Evolutionary conservation across 2,888 invertebrate species (phyloP), one percentile per base, ranked within the genome.

Genomic region (Andrena trimmerana): DNA sequence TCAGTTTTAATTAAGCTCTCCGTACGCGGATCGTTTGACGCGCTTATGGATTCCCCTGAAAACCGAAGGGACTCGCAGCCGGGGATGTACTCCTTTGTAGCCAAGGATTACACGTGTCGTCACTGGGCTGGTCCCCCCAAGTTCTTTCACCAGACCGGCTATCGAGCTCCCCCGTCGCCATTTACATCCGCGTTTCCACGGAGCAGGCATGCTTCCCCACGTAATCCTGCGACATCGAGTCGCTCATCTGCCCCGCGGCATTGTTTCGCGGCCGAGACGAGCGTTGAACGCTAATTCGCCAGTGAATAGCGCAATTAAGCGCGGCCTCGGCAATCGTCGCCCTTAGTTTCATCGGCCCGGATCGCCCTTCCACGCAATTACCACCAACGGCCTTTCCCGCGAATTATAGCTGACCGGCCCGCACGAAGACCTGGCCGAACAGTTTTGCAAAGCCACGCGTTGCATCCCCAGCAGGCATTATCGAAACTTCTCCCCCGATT

Each of bases 1-100:
- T 36, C 63, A 69, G 65, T 79, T 69, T 79, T 79, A 79, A 79
- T 79, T 65, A 70, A 79, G 48, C 5, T n/a, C 66, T 10, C 20
- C 42, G 13, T 2, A 6, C 16, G 16, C 24, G 29, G 71, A 71
- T 59, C 73, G 54, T 29, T 20, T 24, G 50, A n/a, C 33, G 20
- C 54, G 52, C n/a, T 27, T 4, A 27, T 7, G 24, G n/a, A 33
- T 60, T 7, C 36, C 2, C 2, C 2, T 13, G 13, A 10, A 66
- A n/a, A 33, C 16, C 2, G 42, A 16, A 31, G 36, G n/a, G 60
- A 24, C 52, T 76, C 24, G 7, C 7, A 5, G 4, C 7, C 42
- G 4, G 6, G 27, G 33, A 54, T 36, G 2, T 10, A 3, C 42
- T 16, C 54, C 54, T 20, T 54, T 54, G 54, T 54, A 54, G 54